Evolutionary conservation across 2,797 vertebrate species (phyloP).

Genomic region (Tarsius wallacei): DNA sequence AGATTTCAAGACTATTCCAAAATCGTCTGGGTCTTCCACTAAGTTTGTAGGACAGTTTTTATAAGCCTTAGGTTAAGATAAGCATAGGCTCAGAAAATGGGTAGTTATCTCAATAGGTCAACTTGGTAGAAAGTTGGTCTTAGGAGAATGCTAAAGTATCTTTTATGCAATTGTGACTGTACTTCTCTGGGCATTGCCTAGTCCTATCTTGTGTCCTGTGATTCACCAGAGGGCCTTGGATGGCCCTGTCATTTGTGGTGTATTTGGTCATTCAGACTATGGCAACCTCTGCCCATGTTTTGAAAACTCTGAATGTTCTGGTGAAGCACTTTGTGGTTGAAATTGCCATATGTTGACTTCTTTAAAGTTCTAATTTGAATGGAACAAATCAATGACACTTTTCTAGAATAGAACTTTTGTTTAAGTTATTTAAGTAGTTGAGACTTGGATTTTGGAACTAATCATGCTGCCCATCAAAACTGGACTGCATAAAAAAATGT

Average conservation of each 20-base stretch:
- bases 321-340: not conserved
- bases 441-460: not conserved
- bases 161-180: not conserved
- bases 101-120: not conserved
- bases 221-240: not conserved
- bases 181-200: not conserved
- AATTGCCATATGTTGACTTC: not conserved
- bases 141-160: not conserved
- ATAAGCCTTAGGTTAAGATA: not conserved
- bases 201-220: not conserved
- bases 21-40: not conserved
- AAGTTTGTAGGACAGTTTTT: not conserved
- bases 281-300: not conserved
- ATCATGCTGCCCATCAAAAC: no score
- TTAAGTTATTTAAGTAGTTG: conserved; percentile 1
- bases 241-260: not conserved
- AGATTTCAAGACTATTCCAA: not conserved
- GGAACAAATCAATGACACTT: conserved; percentile 17
- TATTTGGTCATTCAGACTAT: not conserved
- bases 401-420: not conserved
- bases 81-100: not conserved
- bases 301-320: not conserved
- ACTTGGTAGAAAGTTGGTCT: not conserved
- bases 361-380: not conserved
- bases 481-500: no score